phyloP scores from a whole-genome alignment of 2,888 invertebrate species.

The Lacanobia oleracea region DNA sequence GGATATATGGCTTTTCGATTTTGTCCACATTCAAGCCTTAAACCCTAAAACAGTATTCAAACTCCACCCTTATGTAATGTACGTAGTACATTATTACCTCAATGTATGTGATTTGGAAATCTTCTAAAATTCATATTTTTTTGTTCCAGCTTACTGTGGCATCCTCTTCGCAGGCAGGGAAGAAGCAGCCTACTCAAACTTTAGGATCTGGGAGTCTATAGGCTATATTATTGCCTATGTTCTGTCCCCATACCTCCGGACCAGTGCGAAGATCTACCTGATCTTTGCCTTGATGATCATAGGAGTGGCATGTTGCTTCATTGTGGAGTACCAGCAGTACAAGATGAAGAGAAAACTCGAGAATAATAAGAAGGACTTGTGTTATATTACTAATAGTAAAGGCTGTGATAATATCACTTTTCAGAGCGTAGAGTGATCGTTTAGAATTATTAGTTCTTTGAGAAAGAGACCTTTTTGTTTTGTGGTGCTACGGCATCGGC shows the following conservation, averaged over 20 bases:
- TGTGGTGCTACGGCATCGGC: not conserved
- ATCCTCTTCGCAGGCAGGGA: constrained; percentile 91
- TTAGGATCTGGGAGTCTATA: constrained; percentile 92
- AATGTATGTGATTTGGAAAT: not conserved
- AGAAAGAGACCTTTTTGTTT: not conserved
- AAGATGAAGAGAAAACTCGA: constrained; percentile 69
- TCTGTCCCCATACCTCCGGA: constrained; percentile 89
- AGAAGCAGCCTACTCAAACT: constrained; percentile 93
- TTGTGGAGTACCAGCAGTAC: constrained; percentile 80
- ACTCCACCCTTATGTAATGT: not conserved
- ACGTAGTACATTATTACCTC: no score
- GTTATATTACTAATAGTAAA: constrained; percentile 63
- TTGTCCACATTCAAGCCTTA: no score
- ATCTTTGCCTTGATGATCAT: constrained; percentile 84
- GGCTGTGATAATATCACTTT: constrained; percentile 85
- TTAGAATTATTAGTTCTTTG: not conserved
- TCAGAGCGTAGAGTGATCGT: constrained; percentile 72
- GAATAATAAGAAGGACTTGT: constrained; percentile 68
- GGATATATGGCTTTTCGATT: no score
- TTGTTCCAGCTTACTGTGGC: constrained; percentile 90
- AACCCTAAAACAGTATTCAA: not conserved
- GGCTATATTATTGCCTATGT: constrained; percentile 92
- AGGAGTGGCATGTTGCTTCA: constrained; percentile 90
- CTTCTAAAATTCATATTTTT: not conserved
- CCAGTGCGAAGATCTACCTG: constrained; percentile 89